Evolutionary conservation across 2,113 vertebrate genomes (phyloP), one percentile per base, ranked within the genome.

Genomic region (Trochalopteron elliotii): DNA sequence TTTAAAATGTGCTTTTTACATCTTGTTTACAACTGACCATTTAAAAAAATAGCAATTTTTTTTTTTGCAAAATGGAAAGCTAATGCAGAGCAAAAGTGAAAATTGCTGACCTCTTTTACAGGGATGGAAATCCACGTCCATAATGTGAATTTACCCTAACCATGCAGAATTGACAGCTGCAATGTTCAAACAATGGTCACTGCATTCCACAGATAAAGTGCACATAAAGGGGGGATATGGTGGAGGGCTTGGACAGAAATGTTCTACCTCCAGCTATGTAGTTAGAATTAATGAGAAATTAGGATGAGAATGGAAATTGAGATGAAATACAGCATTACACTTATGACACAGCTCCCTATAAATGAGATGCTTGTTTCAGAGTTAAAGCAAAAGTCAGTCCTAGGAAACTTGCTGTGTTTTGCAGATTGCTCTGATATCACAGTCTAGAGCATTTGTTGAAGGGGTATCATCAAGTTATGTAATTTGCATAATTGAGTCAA

Each of bases 401-500:
- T 93, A 17, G 69, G 87, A 83, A 96, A 92, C n/a, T 95, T 88
- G 76, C 83, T 88, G 64, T 77, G 72, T 94, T 94, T 84, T 90
- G 90, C 96, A 92, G 85, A 90, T 81, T 93, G 93, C 79, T 94
- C 63, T 39, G 76, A 79, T 81, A 78, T n/a, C 87, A 60, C 69
- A 61, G 93, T 96, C 93, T 96, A 75, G 94, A 92, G 71, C 53
- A 63, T 94, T 94, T 93, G 88, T 91, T 95, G 93, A 93, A 92
- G 88, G 83, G 86, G 44, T 90, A 88, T 94, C 93, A 92, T 95
- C 93, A 89, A 92, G 57, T 95, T 95, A 90, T 53, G 89, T 53
- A 53, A 96, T 97, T 96, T 96, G 76, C 96, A 96, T 96, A 96
- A 96, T 89, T 95, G 80, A 96, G 56, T 95, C 90, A 87, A 96